Evolutionary conservation across 64 coral and sea anemone genomes (phyloP), one percentile per base, ranked within the genome.

Genomic region (Dendrophyllia cribrosa): DNA sequence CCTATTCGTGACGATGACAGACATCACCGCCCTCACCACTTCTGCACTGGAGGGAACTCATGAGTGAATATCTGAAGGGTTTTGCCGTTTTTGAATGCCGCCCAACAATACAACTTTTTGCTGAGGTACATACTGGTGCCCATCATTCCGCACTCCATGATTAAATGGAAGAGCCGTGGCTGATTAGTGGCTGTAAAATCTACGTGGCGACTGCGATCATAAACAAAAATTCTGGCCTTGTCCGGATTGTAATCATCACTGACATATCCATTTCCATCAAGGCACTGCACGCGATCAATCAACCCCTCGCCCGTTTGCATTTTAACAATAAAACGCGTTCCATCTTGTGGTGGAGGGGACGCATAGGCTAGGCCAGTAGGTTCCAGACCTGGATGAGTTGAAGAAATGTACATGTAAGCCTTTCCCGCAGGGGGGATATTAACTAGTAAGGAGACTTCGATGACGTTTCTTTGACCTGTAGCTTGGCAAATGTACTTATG

Each of bases 401-500:
- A 56, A 56, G 53, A 56, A 4, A 56, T 3, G 0, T 5, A 9
- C 53, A 0, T 1, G 12, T 6, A 56, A 56, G 53, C 34, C 34
- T 1, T 34, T 34, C 34, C 34, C 2, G 34, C 34, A 34, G 34
- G 34, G 34, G 34, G 53, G 0, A 12, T 56, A 56, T 56, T 1
- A 56, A 25, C 21, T 71, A 50, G 16, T 12, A 25, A 50, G 51
- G 53, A 25, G 22, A 53, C 55, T 68, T 56, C 74, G n/a, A 90
- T 34, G 9, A 74, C 63, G 20, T 43, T 53, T 25, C 24, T 79
- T 21, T 43, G 5, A 9, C 17, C 63, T 19, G 43, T 3, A 43
- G 49, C 60, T 72, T 86, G 24, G 19, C 91, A 93, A 43, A 87
- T 12, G 19, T 22, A 49, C 66, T 93, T 88, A 74, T 93, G 91